Evolutionary conservation across 2,113 vertebrate genomes (phyloP), one percentile per base, ranked within the genome.

Genomic region (Vireo altiloquus): DNA sequence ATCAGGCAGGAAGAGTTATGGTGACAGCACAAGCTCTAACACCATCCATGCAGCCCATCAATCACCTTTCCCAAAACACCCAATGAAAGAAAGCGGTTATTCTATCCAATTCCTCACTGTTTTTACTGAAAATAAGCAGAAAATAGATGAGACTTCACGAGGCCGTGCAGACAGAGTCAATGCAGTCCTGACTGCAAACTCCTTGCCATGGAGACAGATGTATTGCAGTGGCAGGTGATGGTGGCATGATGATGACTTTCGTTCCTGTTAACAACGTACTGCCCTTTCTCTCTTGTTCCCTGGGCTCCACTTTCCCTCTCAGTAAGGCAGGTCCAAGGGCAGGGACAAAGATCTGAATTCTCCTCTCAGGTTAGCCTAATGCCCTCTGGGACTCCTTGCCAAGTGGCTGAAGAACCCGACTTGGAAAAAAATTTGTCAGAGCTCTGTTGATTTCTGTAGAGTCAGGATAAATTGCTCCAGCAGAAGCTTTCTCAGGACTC

Each of bases 401-500:
- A 87, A 86, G 46, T 16, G 49, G 56, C 16, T 82, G 49, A 87
- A 82, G 66, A 72, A 50, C 68, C 56, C 81, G 85, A 94, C 56
- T 78, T 84, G 88, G 86, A 89, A 78, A 81, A 81, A 63, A 78
- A 64, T 13, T 74, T 47, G 22, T 37, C 47, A 39, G 60, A 90
- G 25, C 25, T 86, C 56, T 87, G 35, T 50, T 82, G 74, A n/a
- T 88, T 92, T 94, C 82, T 85, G 54, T 90, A 61, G 40, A 92
- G 28, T 87, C 59, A 44, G 70, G 59, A 47, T 61, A 85, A 88
- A 82, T 59, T 77, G 23, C 11, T 10, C 59, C 91, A 95, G 42
- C 27, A 74, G 47, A 78, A 92, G 56, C 19, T 84, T 92, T 90
- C 82, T 81, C 56, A 78, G 64, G 92, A 84, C 79, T 90, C 78